Base-by-base conservation (phyloP, 2,888 invertebrate species). In the Lobophora halterata region DNA sequence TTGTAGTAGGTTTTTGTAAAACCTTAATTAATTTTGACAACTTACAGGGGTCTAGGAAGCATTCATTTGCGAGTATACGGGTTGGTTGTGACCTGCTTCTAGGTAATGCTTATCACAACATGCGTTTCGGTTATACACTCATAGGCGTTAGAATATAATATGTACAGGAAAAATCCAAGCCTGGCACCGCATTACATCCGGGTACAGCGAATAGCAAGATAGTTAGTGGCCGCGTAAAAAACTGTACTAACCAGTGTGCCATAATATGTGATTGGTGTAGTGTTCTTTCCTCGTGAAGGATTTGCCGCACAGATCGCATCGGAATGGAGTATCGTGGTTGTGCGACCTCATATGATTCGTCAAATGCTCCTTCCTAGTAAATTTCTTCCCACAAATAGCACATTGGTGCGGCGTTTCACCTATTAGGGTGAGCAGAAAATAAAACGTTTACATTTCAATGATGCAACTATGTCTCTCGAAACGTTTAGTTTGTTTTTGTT, bases 371-470 rank as follows among this genome's bases (percentile, higher is more conserved):
- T 95, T 95, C 61, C 95, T 91, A 55, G 95, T 95, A 79, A 95
- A 95, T 81, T 95, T 95, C 89, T 95, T 95, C 58, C 94, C 94
- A 79, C 95, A 95, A 61, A 94, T 92, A 79, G 93, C 93, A 79
- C 95, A 95, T 78, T 94, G 94, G 83, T 95, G 95, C 48, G 94
- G 95, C 52, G 95, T 95, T 87, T 95, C 95, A 73, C 95, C 95
- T 91, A 85, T 63, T 76, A 64, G 65, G 64, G 75, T 71, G 75
- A 79, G 76, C 43, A 48, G 41, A 51, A 46, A 52, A 52, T 33
- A 41, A 37, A 45, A 44, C 24, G 73, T 85, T 83, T 81, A 79
- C 72, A 83, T 18, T 83, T 86, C 78, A 87, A 86, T 87, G 86
- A 87, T 82, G 80, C 87, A 86, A 86, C 86, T 83, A 79, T 80